Base-by-base conservation (phyloP, 1,140 invertebrate species). In the Akabosia matsudoensis region DNA sequence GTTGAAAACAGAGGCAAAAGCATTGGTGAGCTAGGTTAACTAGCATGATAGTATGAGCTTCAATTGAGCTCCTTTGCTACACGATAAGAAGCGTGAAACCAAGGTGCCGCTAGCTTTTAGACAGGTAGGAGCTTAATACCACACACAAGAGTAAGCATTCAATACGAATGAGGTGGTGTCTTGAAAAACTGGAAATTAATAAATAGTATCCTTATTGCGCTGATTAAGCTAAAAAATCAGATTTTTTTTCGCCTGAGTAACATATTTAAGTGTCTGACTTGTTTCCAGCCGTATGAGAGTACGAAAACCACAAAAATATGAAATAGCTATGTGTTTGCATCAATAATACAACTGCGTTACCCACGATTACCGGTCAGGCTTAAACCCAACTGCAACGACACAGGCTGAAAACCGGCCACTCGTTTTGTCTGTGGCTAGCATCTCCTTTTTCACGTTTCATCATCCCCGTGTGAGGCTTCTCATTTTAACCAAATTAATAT, bases 401-500 rank as follows among this genome's bases (percentile, higher is more conserved):
- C n/a, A 45, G 3, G 7, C 24, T 7, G n/a, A 56, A 56, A 56
- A 56, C 54, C 22, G 54, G 54, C 54, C 22, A n/a, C n/a, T n/a
- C 24, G 61, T 67, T 67, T n/a, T n/a, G n/a, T 67, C 61, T 67
- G 13, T 30, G 24, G 14, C 54, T 56, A 13, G 3, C 54, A 45
- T 61, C 7, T 22, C 24, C 54, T 10, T 61, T 16, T 61, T 67
- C 28, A 67, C 54, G 7, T 67, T 67, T 67, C 61, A 67, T 31
- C 61, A 67, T 67, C 61, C 10, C 61, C 61, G 31, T 30, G 61
- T 67, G 61, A 67, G 24, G 31, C 30, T 67, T 24, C 61, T 67
- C 61, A 67, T 67, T 67, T 67, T 67, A 67, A 67, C 61, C 61
- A 67, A 67, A 67, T 67, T 67, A 67, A 67, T 67, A 67, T 67